Evolutionary conservation across 2,797 vertebrate genomes (phyloP).

Genomic region (Periparus ater): DNA sequence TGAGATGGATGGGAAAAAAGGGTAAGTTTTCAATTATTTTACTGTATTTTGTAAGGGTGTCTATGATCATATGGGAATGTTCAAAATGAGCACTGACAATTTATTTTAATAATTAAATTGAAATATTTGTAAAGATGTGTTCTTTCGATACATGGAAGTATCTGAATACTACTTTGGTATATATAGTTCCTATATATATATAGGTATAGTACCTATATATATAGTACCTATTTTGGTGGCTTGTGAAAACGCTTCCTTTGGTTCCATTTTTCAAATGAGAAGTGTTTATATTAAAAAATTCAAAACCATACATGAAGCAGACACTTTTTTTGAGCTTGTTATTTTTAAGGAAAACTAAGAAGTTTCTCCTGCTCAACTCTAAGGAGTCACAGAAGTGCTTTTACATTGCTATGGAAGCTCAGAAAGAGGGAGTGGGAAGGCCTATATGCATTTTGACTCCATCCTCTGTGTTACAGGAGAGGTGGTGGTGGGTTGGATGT

Average conservation of each 20-base stretch:
- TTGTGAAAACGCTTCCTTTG: neutral
- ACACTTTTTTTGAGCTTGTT: fast-evolving
- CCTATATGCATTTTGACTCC: neutral
- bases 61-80: neutral
- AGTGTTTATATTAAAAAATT: neutral
- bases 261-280: neutral
- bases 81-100: neutral
- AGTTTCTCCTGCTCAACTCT: neutral
- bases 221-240: neutral
- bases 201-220: too few species aligned
- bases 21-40: neutral
- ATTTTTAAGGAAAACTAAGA: neutral
- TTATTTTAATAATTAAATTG: neutral
- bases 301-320: neutral
- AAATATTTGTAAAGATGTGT: neutral
- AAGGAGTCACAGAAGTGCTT: neutral
- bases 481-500: neutral
- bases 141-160: neutral
- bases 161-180: too few species aligned
- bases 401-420: neutral
- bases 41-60: neutral
- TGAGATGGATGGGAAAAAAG: neutral
- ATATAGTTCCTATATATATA: too few species aligned
- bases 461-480: neutral
- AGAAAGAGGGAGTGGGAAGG: neutral